Evolutionary conservation across 1,140 invertebrate genomes (phyloP).

Genomic region (Macrocentrus cingulum): DNA sequence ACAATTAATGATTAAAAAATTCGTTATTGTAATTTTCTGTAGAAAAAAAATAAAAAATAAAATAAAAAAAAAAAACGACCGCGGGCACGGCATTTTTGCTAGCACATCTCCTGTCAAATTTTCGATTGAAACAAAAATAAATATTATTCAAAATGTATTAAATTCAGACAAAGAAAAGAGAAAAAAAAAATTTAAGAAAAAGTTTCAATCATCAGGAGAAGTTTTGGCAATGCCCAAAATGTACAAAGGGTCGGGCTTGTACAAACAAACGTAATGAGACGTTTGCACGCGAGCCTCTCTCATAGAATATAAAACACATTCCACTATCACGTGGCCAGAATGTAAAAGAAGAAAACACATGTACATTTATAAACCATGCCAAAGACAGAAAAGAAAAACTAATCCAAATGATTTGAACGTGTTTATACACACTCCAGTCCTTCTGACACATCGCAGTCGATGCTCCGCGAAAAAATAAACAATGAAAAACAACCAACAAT

Average conservation of each 20-base stretch:
- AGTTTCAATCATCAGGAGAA: slow-evolving; percentile 18
- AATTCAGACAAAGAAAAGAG: too few species aligned
- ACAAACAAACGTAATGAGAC: slow-evolving; percentile 16
- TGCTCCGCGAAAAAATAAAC: slow-evolving; percentile 8
- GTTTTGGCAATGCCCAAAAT: slow-evolving; percentile 33
- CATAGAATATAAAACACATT: slow-evolving; percentile 40
- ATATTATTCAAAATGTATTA: too few species aligned
- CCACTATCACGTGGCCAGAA: slow-evolving; percentile 42
- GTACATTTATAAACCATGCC: slow-evolving; percentile 40
- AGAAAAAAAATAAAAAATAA: slow-evolving; percentile 16
- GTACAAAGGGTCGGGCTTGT: slow-evolving; percentile 24
- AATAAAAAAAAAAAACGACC: slow-evolving; percentile 4
- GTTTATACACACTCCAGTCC: slow-evolving; percentile 30
- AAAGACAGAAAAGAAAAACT: slow-evolving; percentile 31
- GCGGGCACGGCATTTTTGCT: slow-evolving; percentile 31
- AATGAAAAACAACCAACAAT: background rate
- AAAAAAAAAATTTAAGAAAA: slow-evolving; percentile 4
- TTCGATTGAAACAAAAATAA: slow-evolving; percentile 10
- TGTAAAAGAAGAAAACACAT: slow-evolving; percentile 13
- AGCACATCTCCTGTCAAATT: slow-evolving; percentile 32
- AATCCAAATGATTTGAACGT: slow-evolving; percentile 31
- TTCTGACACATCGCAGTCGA: slow-evolving; percentile 30
- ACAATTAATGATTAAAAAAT: slow-evolving; percentile 24
- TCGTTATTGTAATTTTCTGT: slow-evolving; percentile 36
- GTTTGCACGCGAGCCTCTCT: slow-evolving; percentile 30